Base-by-base conservation (phyloP, 2,888 invertebrate species). In the Kuschelorhynchus macadamiae region DNA sequence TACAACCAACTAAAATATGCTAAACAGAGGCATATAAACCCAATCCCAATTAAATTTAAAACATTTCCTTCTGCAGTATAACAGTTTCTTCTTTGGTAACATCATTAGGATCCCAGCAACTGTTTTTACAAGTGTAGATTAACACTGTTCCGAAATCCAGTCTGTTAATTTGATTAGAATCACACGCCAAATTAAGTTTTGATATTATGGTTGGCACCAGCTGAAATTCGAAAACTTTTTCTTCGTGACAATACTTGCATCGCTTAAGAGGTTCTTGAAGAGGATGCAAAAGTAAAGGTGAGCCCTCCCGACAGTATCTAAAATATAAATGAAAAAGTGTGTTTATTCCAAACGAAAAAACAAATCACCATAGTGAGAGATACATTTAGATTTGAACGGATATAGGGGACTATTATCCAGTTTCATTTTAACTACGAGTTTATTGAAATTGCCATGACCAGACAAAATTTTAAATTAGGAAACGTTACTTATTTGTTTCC, bases 121-220 rank as follows among this genome's bases (percentile, higher is more conserved):
- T 95, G 76, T 89, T 88, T 36, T 88, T 85, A 81, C 96, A 97
- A 0, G 95, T 93, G 80, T 91, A 96, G 12, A 96, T 85, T 11
- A 95, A 84, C 1, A 95, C 91, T n/a, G 94, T 95, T 7, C 96
- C 93, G 81, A 93, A 96, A 82, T 96, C 96, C 39, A 94, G 83
- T 71, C 89, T 87, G 18, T 42, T 62, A 4, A 86, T 71, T 11
- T 86, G 86, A 16, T 86, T 83, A 1, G 82, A 77, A 67, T 87
- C 87, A 30, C 83, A 85, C 14, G 85, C 82, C 49, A 94, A 82
- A 55, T 85, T 85, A 32, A 95, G 84, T 61, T 91, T 88, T 16
- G 91, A 89, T 60, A 95, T 90, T 33, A 95, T 85, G 1, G 92
- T 91, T 0, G 96, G 93, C 50, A 96, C 85, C 42, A 96, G 85